These are phyloP conservation scores for cat (Felis catus) DNA, from an alignment of 2,113 vertebrate genomes.

Conservation along the genomic window F.catus_Fca126_mat1.0 CM031428.1:37896001-37896500, in stretches of 20 bases:
- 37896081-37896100: rapidly evolving
- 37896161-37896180: neutral
- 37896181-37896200: neutral
- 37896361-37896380: neutral
- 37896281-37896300: neutral
- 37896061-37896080: neutral
- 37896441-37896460: no score
- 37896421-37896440: neutral
- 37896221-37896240: no score
- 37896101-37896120: neutral
- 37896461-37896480: neutral
- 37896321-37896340: neutral
- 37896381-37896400: neutral
- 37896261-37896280: neutral
- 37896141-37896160: neutral
- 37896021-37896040: neutral
- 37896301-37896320: neutral
- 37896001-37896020: neutral
- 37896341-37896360: rapidly evolving
- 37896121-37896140: neutral
- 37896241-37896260: neutral
- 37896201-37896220: neutral
- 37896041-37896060: neutral
- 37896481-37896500: neutral
- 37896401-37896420: neutral